Percentiles rank a stretch among this genome's conserved stretches.
Evolutionary conservation across 53 echinoderm and acorn worm species (phyloP).

Genomic region (Hippasteria phrygiana): DNA sequence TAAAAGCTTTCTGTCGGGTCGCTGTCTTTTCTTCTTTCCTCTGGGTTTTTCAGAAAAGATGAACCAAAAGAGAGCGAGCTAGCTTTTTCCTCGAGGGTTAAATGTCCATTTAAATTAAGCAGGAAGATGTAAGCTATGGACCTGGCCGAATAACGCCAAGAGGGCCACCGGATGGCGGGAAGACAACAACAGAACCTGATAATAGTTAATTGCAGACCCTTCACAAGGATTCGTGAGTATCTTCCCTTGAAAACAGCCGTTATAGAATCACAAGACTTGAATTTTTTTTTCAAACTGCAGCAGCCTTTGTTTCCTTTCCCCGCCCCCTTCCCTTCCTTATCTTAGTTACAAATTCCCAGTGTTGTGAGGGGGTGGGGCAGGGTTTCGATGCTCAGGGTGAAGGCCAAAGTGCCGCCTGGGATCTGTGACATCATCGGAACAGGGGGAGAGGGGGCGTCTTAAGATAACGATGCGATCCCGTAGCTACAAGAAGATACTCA

Average conservation of each 20-base stretch:
- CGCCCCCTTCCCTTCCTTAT: not conserved
- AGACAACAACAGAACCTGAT: too few species aligned
- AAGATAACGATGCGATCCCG: not conserved
- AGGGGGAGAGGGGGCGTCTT: not conserved
- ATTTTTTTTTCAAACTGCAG: too few species aligned
- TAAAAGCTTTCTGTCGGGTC: not conserved
- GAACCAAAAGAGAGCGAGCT: not conserved
- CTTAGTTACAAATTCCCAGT: not conserved
- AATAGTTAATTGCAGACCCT: too few species aligned
- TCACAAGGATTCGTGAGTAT: too few species aligned
- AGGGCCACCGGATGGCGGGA: too few species aligned
- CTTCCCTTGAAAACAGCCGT: too few species aligned
- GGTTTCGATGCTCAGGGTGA: not conserved
- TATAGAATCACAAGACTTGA: too few species aligned
- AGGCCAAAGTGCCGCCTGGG: not conserved
- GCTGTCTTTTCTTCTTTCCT: not conserved
- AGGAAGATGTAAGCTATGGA: not conserved
- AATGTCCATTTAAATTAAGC: slow-evolving; percentile 9
- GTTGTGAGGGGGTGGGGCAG: not conserved
- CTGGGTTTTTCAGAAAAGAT: not conserved
- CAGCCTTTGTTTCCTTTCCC: not conserved
- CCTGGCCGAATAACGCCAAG: not conserved
- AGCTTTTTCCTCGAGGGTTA: not conserved
- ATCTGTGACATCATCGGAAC: not conserved
- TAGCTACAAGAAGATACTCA: too few species aligned